Evolutionary conservation across 2,113 vertebrate species (phyloP), one percentile per base, ranked within the genome.

Genomic region (Chloropsis hardwickii): DNA sequence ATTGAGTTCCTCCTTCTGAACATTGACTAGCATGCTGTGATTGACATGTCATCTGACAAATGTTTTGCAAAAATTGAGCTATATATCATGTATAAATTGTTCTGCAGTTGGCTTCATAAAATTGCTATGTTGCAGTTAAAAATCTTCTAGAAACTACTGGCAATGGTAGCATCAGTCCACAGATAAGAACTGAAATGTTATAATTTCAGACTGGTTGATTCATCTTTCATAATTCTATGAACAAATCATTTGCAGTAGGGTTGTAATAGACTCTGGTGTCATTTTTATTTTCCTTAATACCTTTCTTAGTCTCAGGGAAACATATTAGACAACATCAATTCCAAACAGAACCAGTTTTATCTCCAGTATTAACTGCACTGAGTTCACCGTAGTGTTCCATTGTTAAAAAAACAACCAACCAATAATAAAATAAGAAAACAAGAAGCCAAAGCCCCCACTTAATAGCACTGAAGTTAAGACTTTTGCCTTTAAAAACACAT

Each of bases 41-140:
- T 90, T 90, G 92, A 81, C 88, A 19, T 27, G 42, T 35, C 56
- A 81, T 62, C 76, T 92, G 88, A 86, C 33, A 73, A 90, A 76
- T 27, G 9, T 48, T 92, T 93, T 77, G n/a, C 51, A 95, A 81
- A 97, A 95, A 90, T 47, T 80, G 58, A 86, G 28, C 35, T 74
- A 53, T 73, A 62, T 58, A 73, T 88, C 45, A 77, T 45, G 8
- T 53, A 77, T 62, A 91, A 95, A 88, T 87, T 79, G 31, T 91
- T 84, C 62, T 82, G 33, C 28, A 51, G 57, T 80, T 83, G 62
- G 11, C 50, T 85, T 91, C 54, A 73, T 73, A 73, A 91, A 82
- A 95, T 66, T 77, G 31, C 23, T 81, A 7, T 44, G 66, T 47
- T 77, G 62, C 31, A 35, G 45, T 82, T 88, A 73, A 94, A 95